phyloP scores from a whole-genome alignment of 2,888 invertebrate species.

The Teleiodes luculella region DNA sequence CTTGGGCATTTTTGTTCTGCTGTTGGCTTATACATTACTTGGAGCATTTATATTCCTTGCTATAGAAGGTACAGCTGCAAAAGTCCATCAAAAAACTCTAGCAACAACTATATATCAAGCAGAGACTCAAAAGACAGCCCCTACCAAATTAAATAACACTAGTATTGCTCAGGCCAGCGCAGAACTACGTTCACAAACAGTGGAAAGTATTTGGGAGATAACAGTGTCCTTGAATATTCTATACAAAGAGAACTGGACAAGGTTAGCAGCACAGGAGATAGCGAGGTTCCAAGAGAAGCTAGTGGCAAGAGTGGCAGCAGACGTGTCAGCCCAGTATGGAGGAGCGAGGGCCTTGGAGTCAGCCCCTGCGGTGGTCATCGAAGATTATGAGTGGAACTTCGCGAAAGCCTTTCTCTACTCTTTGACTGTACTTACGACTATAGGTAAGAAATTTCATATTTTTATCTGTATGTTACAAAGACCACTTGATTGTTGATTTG shows the following conservation, averaged over 20 bases:
- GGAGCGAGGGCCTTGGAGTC: conserved; percentile 68
- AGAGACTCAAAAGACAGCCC: conserved; percentile 53
- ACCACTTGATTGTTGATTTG: too few relatives aligned
- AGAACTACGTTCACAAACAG: conserved; percentile 79
- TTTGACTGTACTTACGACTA: conserved; percentile 94
- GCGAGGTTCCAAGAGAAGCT: conserved; percentile 89
- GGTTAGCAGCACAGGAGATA: conserved; percentile 84
- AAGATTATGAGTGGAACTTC: conserved; percentile 90
- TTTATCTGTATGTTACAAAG: too few relatives aligned
- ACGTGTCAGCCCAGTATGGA: conserved; percentile 80
- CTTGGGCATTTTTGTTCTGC: conserved; percentile 87
- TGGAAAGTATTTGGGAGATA: conserved; percentile 95
- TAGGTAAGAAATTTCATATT: conserved; percentile 78
- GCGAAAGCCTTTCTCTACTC: conserved; percentile 96
- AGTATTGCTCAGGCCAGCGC: conserved; percentile 66
- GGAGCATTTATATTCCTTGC: conserved; percentile 91
- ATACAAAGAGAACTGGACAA: conserved; percentile 93
- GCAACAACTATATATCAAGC: conserved; percentile 71
- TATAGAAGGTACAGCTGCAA: conserved; percentile 84
- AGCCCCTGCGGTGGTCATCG: conserved; percentile 58
- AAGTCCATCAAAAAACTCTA: conserved; percentile 71
- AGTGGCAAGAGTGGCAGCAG: conserved; percentile 86
- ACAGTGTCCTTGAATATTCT: conserved; percentile 92
- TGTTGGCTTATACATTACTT: conserved; percentile 86
- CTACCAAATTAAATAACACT: conserved; percentile 57